Evolutionary conservation across 53 echinoderm and acorn worm genomes (phyloP).

Genomic region (Paracentrotus lividus): DNA sequence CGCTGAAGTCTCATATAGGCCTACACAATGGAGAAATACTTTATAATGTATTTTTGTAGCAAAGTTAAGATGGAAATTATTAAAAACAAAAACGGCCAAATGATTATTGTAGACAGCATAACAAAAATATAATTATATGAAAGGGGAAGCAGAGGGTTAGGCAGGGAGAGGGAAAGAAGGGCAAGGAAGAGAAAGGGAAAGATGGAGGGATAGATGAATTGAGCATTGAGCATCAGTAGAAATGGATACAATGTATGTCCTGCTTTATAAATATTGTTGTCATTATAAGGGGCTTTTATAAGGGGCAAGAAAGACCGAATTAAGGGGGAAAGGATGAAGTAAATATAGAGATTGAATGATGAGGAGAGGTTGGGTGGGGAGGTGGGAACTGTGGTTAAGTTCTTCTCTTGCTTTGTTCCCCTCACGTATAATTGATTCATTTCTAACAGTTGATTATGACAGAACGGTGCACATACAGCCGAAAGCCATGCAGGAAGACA

Average conservation of each 20-base stretch:
- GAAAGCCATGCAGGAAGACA: background rate
- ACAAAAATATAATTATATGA: background rate
- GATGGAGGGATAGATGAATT: background rate
- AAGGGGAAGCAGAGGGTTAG: background rate
- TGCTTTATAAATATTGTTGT: too few relatives aligned
- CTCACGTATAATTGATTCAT: conserved; percentile 16
- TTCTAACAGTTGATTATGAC: background rate
- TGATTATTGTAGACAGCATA: background rate
- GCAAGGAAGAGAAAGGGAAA: background rate
- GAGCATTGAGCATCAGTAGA: too few relatives aligned
- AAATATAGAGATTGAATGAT: background rate
- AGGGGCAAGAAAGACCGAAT: too few relatives aligned
- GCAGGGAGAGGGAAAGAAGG: background rate
- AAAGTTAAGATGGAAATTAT: background rate
- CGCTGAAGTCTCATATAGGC: too few relatives aligned
- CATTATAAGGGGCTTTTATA: too few relatives aligned
- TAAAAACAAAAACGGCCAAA: background rate
- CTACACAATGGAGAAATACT: too few relatives aligned
- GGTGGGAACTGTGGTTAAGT: conserved; percentile 3
- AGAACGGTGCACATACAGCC: background rate
- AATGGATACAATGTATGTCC: too few relatives aligned
- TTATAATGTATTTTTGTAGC: too few relatives aligned
- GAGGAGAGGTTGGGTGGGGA: background rate
- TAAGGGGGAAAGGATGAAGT: background rate
- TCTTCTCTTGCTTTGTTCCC: conserved; percentile 19